Percentiles rank a stretch among this genome's conserved stretches.
Evolutionary conservation across 1,140 invertebrate genomes (phyloP).

Genomic region (Pseudachorutes palmiensis): DNA sequence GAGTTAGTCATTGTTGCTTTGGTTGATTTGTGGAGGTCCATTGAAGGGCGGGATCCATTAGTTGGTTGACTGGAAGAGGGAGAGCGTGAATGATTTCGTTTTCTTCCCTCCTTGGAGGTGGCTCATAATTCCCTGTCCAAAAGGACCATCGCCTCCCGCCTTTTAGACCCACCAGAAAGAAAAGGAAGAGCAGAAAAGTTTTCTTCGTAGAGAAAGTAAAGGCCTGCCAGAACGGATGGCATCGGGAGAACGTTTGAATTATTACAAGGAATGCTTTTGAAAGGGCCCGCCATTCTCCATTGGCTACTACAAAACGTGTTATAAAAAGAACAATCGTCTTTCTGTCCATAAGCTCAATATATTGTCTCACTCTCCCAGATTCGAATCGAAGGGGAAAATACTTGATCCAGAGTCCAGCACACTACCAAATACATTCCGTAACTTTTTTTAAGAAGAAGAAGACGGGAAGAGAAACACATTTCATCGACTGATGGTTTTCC

Average conservation of each 20-base stretch:
- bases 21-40: constrained; percentile 30
- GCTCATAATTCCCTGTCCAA: constrained; percentile 2
- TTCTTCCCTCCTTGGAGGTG: neutral
- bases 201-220: constrained; percentile 22
- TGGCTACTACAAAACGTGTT: constrained; percentile 21
- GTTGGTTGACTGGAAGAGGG: neutral
- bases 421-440: constrained; percentile 9
- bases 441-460: constrained; percentile 13
- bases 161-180: neutral
- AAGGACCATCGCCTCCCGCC: neutral
- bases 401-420: neutral
- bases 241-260: constrained; percentile 36
- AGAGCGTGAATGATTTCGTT: constrained; percentile 27
- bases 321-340: constrained; percentile 36
- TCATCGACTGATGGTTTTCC: neutral
- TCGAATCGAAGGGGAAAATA: neutral
- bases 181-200: constrained; percentile 24
- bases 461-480: neutral
- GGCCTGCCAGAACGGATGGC: constrained; percentile 21
- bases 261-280: constrained; percentile 38
- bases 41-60: constrained; percentile 30
- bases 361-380: constrained; percentile 6
- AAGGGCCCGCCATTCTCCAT: constrained; percentile 35
- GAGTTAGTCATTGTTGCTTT: constrained; percentile 21
- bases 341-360: constrained; percentile 15